Conservation (phyloP, 53 echinoderm and acorn worm genomes). For the Holothuria leucospilota region DNA sequence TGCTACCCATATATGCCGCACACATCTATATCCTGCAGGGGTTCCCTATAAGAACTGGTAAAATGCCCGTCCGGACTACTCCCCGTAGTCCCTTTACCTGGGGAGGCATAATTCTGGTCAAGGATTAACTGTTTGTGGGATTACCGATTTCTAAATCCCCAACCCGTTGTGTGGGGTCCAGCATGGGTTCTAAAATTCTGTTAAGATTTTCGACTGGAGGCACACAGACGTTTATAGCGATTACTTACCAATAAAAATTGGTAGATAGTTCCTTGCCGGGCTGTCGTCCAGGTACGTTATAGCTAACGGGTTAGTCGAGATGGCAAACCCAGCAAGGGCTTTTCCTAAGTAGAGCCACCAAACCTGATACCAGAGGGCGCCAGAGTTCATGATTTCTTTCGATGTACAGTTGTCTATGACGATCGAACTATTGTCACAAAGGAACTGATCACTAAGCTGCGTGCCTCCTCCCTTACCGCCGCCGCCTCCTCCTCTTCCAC, state of each 20-base stretch:
- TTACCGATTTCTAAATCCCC: no score
- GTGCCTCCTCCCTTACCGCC: neutral
- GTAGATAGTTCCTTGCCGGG: slow-evolving; percentile 29
- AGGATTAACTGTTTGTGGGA: no score
- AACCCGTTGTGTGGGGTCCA: no score
- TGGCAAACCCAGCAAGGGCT: slow-evolving; percentile 20
- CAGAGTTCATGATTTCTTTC: slow-evolving; percentile 51
- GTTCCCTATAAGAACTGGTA: no score
- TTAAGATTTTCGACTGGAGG: no score
- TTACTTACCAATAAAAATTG: slow-evolving; percentile 67
- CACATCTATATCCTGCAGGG: no score
- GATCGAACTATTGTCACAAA: slow-evolving; percentile 20
- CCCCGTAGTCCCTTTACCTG: no score
- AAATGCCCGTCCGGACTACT: no score
- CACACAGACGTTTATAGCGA: no score
- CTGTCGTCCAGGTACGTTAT: slow-evolving; percentile 75
- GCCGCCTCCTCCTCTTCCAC: neutral
- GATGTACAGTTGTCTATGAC: slow-evolving; percentile 40
- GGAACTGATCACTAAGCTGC: slow-evolving; percentile 9
- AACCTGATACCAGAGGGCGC: slow-evolving; percentile 46
- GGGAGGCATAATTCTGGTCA: no score
- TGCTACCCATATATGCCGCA: no score
- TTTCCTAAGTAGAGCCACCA: slow-evolving; percentile 71
- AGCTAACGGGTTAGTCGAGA: slow-evolving; percentile 47
- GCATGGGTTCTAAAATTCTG: no score